Percentiles rank a stretch among this genome's conserved stretches.
phyloP scores from a whole-genome alignment of 2,888 invertebrate species.

The Perizoma affinitatum region DNA sequence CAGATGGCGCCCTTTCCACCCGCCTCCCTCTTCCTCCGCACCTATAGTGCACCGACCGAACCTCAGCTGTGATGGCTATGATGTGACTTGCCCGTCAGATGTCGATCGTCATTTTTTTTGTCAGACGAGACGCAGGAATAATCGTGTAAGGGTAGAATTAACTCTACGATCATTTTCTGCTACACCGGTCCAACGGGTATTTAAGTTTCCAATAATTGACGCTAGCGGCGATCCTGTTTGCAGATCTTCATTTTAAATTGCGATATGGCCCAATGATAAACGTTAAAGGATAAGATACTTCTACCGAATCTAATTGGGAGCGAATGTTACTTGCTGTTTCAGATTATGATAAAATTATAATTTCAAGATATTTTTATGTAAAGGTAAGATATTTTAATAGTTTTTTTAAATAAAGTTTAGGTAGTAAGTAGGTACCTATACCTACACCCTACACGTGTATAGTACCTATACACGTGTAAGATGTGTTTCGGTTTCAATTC shows the following conservation, averaged over 20 bases:
- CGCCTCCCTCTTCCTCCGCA: slow-evolving; percentile 41
- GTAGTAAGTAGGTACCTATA: too few species aligned
- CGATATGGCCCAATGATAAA: slow-evolving; percentile 33
- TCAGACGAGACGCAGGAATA: slow-evolving; percentile 41
- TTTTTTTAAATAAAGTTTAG: too few species aligned
- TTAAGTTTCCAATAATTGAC: slow-evolving; percentile 37
- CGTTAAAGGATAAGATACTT: slow-evolving; percentile 17
- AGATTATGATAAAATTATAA: slow-evolving; percentile 15
- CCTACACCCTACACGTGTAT: too few species aligned
- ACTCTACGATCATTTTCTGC: slow-evolving; percentile 35
- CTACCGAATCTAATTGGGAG: slow-evolving; percentile 23
- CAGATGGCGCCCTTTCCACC: slow-evolving; percentile 55
- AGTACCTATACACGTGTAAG: not conserved
- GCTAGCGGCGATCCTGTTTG: slow-evolving; percentile 37
- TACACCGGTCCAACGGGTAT: slow-evolving; percentile 38
- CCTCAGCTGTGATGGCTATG: slow-evolving; percentile 58
- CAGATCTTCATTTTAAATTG: slow-evolving; percentile 36
- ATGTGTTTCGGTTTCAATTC: slow-evolving; percentile 22
- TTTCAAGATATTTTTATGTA: slow-evolving; percentile 6
- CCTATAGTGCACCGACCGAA: slow-evolving; percentile 73
- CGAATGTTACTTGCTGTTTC: slow-evolving; percentile 18
- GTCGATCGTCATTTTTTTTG: slow-evolving; percentile 71
- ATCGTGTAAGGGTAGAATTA: slow-evolving; percentile 45
- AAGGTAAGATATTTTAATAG: not conserved
- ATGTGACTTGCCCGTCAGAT: slow-evolving; percentile 63